Conservation (phyloP, 2,113 vertebrate species). For the Formicarius rufipectus region DNA sequence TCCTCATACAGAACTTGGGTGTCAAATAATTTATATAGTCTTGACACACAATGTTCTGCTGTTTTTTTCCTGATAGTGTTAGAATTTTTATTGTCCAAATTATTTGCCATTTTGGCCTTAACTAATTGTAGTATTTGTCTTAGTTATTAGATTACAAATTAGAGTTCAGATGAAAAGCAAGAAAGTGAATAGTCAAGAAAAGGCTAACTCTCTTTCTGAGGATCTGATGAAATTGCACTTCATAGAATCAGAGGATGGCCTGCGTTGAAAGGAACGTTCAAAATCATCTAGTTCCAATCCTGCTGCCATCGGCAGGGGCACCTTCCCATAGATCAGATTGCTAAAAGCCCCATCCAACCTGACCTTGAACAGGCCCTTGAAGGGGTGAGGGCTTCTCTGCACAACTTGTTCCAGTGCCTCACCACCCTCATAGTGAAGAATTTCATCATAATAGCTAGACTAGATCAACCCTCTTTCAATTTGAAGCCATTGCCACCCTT, state of each 20-base stretch:
- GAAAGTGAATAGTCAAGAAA: background rate
- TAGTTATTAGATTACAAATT: background rate
- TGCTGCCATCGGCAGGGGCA: fast-evolving
- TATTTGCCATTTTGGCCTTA: background rate
- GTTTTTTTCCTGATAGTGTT: background rate
- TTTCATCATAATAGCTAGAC: background rate
- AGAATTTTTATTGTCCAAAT: background rate
- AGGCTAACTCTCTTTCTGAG: background rate
- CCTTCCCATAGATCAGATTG: background rate
- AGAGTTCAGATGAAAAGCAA: background rate
- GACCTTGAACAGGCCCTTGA: background rate
- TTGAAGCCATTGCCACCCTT: background rate
- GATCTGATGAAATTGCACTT: background rate
- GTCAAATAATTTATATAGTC: background rate
- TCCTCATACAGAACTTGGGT: background rate
- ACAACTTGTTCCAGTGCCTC: background rate
- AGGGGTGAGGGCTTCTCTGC: background rate
- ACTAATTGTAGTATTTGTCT: background rate
- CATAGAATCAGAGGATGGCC: background rate
- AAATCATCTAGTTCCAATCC: background rate
- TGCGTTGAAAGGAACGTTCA: background rate
- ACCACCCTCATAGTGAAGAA: background rate
- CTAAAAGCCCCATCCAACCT: fast-evolving
- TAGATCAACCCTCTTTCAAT: background rate
- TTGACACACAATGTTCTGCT: background rate